phyloP scores from a whole-genome alignment of 2,888 invertebrate genomes.

The Xiphydria camelus region DNA sequence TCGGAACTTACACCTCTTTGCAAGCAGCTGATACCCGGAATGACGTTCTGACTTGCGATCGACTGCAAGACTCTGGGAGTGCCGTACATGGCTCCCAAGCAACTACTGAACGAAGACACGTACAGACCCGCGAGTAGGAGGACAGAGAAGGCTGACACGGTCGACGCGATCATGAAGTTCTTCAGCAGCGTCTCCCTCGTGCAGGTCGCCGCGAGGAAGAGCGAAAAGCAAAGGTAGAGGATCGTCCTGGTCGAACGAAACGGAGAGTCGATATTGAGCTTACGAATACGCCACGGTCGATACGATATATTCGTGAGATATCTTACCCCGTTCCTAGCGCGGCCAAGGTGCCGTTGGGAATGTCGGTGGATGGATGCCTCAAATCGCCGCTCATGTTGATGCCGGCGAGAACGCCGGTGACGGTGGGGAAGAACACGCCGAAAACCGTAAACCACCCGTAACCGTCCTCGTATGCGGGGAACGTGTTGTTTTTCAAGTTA shows the following conservation, averaged over 20 bases:
- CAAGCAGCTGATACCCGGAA: conserved; percentile 84
- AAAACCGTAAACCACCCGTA: conserved; percentile 95
- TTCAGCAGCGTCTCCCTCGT: conserved; percentile 69
- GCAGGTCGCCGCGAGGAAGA: conserved; percentile 90
- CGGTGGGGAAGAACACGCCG: conserved; percentile 96
- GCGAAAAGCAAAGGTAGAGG: conserved; percentile 85
- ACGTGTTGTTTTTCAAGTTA: conserved; percentile 80
- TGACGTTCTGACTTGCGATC: conserved; percentile 93
- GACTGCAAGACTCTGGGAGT: conserved; percentile 93
- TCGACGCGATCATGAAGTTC: conserved; percentile 91
- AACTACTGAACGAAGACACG: conserved; percentile 94
- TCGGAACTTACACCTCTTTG: conserved; percentile 87
- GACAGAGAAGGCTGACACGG: conserved; percentile 82
- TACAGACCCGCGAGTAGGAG: conserved; percentile 89
- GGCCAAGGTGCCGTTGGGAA: conserved; percentile 91
- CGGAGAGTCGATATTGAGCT: too few relatives aligned
- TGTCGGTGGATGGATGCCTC: conserved; percentile 86
- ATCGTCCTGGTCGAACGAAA: conserved; percentile 68
- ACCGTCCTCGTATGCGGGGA: conserved; percentile 75
- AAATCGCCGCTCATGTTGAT: conserved; percentile 99
- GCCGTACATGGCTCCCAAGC: conserved; percentile 94
- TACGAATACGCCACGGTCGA: too few relatives aligned
- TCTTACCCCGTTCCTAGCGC: conserved; percentile 86
- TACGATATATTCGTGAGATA: neutral
- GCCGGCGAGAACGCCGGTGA: conserved; percentile 94